Conservation (phyloP, 2,888 invertebrate species). For the Hyles lineata region DNA sequence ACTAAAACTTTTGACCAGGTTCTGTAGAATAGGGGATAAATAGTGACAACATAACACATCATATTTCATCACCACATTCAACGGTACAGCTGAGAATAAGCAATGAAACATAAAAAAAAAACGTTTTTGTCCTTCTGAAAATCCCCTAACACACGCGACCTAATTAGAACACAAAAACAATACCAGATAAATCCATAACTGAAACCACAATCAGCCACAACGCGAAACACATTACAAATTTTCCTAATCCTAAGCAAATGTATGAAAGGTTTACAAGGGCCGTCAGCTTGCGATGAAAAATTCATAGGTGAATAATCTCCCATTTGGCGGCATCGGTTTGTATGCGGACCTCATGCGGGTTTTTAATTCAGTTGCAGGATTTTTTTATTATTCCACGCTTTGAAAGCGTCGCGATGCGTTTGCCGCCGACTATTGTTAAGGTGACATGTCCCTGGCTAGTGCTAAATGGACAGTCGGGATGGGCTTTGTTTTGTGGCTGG, state of each 20-base stretch:
- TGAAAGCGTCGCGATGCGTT: neutral
- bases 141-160: neutral
- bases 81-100: too few relatives aligned
- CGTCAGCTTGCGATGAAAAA: slow-evolving; percentile 33
- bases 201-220: slow-evolving; percentile 21
- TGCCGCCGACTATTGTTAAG: slow-evolving; percentile 10
- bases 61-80: too few relatives aligned
- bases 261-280: slow-evolving; percentile 41
- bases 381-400: slow-evolving; percentile 26
- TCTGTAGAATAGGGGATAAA: too few relatives aligned
- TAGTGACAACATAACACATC: too few relatives aligned
- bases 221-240: slow-evolving; percentile 29
- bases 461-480: neutral
- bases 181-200: neutral
- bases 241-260: slow-evolving; percentile 41
- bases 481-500: neutral
- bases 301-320: slow-evolving; percentile 39
- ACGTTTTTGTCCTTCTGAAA: too few relatives aligned
- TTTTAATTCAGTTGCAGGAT: slow-evolving; percentile 34
- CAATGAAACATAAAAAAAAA: too few relatives aligned
- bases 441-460: neutral
- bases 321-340: slow-evolving; percentile 34
- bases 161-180: neutral
- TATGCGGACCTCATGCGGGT: slow-evolving; percentile 32
- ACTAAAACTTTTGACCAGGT: too few relatives aligned